Evolutionary conservation across 2,797 vertebrate species (phyloP).

Genomic region (Oreochromis mossambicus): DNA sequence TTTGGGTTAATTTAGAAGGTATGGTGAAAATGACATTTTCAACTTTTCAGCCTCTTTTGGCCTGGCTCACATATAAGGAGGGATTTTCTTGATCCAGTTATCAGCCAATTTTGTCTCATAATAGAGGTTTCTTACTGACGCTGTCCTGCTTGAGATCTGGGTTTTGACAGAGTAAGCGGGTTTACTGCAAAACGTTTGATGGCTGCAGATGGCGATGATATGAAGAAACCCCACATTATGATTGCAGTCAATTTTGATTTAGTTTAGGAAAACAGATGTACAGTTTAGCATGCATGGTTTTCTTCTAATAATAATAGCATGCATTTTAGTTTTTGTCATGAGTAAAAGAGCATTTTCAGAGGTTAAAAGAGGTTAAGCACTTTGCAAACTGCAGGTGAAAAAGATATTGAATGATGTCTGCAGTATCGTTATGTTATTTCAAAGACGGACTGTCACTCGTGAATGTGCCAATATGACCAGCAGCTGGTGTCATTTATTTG

Average conservation of each 20-base stretch:
- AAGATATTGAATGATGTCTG: background rate
- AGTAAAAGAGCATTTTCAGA: background rate
- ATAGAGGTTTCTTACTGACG: background rate
- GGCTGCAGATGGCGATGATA: background rate
- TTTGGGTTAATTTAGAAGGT: background rate
- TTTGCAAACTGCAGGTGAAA: background rate
- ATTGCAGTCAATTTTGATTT: background rate
- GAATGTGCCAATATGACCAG: background rate
- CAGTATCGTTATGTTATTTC: background rate
- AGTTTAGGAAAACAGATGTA: background rate
- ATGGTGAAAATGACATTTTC: background rate
- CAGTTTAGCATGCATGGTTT: background rate
- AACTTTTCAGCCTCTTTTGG: background rate
- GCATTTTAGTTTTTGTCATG: background rate
- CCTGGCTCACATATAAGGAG: background rate
- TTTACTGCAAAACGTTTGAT: background rate
- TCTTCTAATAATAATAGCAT: background rate
- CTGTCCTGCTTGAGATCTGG: background rate
- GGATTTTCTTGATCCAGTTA: background rate
- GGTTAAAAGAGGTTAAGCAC: background rate
- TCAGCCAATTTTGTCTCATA: background rate
- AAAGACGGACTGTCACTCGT: background rate
- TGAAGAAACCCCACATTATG: background rate
- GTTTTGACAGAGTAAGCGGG: background rate
- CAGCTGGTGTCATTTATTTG: conserved; percentile 6